Evolutionary conservation across 2,797 vertebrate genomes (phyloP), one percentile per base, ranked within the genome.

Genomic region (Macroramphosus scolopax): DNA sequence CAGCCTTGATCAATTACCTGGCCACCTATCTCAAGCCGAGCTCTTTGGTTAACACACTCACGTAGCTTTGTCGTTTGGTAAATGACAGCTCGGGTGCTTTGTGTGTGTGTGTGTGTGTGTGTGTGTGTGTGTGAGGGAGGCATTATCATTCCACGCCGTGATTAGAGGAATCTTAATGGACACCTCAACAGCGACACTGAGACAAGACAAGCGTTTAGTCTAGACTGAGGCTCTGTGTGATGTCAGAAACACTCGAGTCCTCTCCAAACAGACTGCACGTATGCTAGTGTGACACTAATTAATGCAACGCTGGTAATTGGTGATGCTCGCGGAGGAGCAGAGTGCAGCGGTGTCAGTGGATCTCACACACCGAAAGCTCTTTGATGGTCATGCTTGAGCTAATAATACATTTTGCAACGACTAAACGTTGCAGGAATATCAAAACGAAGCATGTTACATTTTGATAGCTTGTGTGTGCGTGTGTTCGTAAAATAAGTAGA

Each of bases 1-100:
- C 82, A 86, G 81, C 77, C 81, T 84, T 81, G 78, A 84, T 87
- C 86, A 85, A 87, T 89, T 83, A 86, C 52, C 63, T 68, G 79
- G 76, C 68, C 59, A 57, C 72, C 68, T 74, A 83, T 81, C 76
- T 63, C 63, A 63, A n/a, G 74, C 78, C 55, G 26, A 59, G 69
- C 73, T 82, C 55, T 63, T 79, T 73, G 56, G 64, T 59, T 46
- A 77, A 79, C 68, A 47, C 69, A 40, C 51, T 81, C 80, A 80
- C 71, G 60, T 78, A 68, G 72, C 62, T 43, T 35, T 11, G 52
- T 71, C 61, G 41, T 46, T 32, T 51, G 62, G 58, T 59, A 61
- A 64, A 60, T 47, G 77, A 58, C 63, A 60, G 61, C 46, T 18
- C 7, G 3, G 39, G 42, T n/a, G n/a, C n/a, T n/a, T n/a, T n/a